Evolutionary conservation across 2,113 vertebrate species (phyloP).

Genomic region (Limnothrissa miodon): DNA sequence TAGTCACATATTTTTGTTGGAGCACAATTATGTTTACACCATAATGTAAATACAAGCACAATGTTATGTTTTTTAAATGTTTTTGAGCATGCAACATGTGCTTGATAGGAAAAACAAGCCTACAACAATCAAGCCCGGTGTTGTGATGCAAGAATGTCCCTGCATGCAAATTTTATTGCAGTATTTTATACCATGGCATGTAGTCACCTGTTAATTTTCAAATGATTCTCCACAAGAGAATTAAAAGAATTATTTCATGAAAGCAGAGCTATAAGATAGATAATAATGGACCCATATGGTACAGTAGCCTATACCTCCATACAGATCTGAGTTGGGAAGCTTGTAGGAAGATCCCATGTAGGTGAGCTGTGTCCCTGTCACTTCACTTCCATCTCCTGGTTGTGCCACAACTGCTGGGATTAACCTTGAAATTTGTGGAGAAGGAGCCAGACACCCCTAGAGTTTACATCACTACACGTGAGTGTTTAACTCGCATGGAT

Average conservation of each 20-base stretch:
- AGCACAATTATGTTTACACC: not conserved
- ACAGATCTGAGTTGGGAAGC: not conserved
- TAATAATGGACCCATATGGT: not conserved
- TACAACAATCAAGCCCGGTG: not conserved
- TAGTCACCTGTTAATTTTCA: not conserved
- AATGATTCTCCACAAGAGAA: not conserved
- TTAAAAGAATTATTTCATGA: not conserved
- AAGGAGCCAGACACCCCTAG: slow-evolving; percentile 26
- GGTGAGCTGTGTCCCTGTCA: slow-evolving; percentile 1
- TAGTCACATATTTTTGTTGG: not conserved
- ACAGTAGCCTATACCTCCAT: not conserved
- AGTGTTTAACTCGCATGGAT: slow-evolving; percentile 47
- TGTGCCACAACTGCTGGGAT: not conserved
- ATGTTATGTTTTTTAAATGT: not conserved
- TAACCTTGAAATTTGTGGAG: slow-evolving; percentile 62
- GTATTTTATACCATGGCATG: not conserved
- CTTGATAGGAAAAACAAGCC: not conserved
- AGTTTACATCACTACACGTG: slow-evolving; percentile 52
- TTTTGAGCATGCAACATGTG: not conserved
- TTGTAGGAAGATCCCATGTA: not conserved
- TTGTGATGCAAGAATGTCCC: not conserved
- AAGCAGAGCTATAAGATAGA: not conserved
- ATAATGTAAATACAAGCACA: not conserved
- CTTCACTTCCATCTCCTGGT: not conserved
- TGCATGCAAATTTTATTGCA: not conserved